Evolutionary conservation across 2,888 invertebrate genomes (phyloP), one percentile per base, ranked within the genome.

Genomic region (Cenopis cana): DNA sequence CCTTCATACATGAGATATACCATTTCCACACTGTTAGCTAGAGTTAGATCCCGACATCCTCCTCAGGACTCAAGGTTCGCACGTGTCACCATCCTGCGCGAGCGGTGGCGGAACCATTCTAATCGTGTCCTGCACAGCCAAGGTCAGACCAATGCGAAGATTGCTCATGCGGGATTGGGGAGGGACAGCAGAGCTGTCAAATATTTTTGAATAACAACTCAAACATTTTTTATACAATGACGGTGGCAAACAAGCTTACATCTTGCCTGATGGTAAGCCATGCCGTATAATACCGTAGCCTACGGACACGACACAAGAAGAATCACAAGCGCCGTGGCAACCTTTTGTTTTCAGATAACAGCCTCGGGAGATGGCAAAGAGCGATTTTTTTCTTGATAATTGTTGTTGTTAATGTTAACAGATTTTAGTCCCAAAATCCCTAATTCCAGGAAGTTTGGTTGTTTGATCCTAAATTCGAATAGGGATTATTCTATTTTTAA

Each of bases 101-200:
- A 33, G 74, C 69, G 72, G 75, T 79, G 81, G 75, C 87, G 85
- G 87, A 87, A 86, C 82, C 76, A 75, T 80, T 82, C 77, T 88
- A 88, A 89, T 89, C 86, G 89, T 85, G 87, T 89, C 83, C 87
- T 82, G 82, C 76, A 69, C 69, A 81, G 80, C 79, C 89, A 90
- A 91, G 92, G 92, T 89, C 88, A 79, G 75, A 87, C 85, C 87
- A 90, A 88, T 89, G 83, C 84, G 89, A 88, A 89, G 88, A 91
- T 92, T 92, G 90, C 84, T 75, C 87, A 88, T 84, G 81, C 76
- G 73, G 73, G 76, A 73, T 69, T 61, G 57, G 11, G 81, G 79
- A 88, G 71, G 55, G 84, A 68, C 52, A 66, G 79, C 83, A 86
- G 29, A 81, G 77, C 12, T 17, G 41, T 59, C 18, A 46, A n/a